Evolutionary conservation across 2,888 invertebrate species (phyloP), one percentile per base, ranked within the genome.

Genomic region (Bellardia bayeri): DNA sequence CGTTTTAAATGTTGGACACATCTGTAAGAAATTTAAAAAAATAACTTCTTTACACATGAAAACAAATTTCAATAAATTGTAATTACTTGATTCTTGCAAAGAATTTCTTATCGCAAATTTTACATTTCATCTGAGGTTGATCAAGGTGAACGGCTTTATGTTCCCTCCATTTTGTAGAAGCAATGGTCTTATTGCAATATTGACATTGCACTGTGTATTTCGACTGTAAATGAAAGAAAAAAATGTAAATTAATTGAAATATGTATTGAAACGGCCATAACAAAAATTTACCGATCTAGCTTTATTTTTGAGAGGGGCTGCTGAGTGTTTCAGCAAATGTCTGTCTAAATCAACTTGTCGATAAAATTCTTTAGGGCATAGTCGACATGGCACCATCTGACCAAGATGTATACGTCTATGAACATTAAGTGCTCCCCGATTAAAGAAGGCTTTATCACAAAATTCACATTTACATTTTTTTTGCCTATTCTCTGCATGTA

Each of bases 361-460:
- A 37, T 51, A 82, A 66, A 42, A 86, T 63, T 86, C 82, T 33
- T 86, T 86, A 42, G 85, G 37, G 7, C 85, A 86, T 23, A 82
- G 7, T 3, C 56, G 72, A 13, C 85, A 86, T 74, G 64, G n/a
- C 4, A 82, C 54, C 85, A 82, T 86, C 58, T 42, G 71, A 23
- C 82, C 85, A 51, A 86, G 72, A 68, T 86, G 85, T 51, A 80
- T 72, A n/a, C 79, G 79, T 14, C 79, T 74, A 63, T 90, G 90
- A 64, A 89, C 87, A 85, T 89, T 90, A 11, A 89, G 74, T 54
- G 85, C 89, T 30, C 89, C 89, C 66, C 88, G 88, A 63, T 88
- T 71, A 49, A 86, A 88, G 14, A 90, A 90, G 64, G 87, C 83
- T 78, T 88, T 88, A 49, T 82, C 74, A 86, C 90, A 90, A 69